Evolutionary conservation across 2,888 invertebrate species (phyloP), one percentile per base, ranked within the genome.

Genomic region (Cylindroiulus punctatus): DNA sequence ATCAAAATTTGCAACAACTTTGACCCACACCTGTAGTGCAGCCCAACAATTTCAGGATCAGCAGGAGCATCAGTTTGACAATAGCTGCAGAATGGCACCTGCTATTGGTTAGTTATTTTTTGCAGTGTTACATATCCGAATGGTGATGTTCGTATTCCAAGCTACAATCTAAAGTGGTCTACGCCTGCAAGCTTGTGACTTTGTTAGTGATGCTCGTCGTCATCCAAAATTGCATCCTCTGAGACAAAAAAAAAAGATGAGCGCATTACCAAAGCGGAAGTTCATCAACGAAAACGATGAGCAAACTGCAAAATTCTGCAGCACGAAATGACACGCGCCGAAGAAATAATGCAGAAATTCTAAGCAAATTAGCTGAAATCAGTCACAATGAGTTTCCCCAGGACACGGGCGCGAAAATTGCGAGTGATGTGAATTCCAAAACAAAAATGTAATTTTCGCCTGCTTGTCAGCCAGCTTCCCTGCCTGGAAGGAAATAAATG

Each of bases 331-430:
- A 65, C 12, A 65, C 26, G 12, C 26, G 14, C 10, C 7, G 12
- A 65, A 65, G 19, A 65, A 65, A 65, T 26, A 65, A 65, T n/a
- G 65, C 30, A 26, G n/a, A 26, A 65, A 65, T 65, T 65, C 65
- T 12, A 30, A 65, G 26, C 26, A 65, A 65, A 65, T 65, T 65
- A 65, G 26, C 14, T 12, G n/a, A 65, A 65, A 65, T 65, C 26
- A 65, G 65, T 26, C 65, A 65, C 65, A 65, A 65, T 65, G 65
- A 22, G 65, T 65, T 65, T 65, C 65, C 26, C 22, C 1, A 26
- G 65, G 65, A 65, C 65, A 65, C 65, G 30, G 12, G 65, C n/a
- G 22, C n/a, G 26, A 65, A 65, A 40, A 65, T 65, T 65, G 65
- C 65, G 12, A 65, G 26, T 65, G 65, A 65, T 65, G 65, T 10